These are phyloP conservation scores for Pseudomugil tenellus DNA, from an alignment of 2,797 vertebrate species.

Conservation along the genomic window DNA sequence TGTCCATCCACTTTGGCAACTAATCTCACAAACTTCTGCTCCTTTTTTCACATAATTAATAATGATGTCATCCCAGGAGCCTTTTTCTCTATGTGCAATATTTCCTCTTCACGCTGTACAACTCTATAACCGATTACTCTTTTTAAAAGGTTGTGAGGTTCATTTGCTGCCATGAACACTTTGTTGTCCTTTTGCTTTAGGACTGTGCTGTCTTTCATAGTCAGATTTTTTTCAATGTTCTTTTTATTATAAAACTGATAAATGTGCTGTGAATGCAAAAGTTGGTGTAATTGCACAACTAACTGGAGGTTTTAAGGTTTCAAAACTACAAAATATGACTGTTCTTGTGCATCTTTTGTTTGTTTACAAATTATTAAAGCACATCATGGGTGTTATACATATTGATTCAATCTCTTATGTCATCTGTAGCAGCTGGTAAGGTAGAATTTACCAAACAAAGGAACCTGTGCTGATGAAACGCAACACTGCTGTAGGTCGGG, in stretches of 20 bases:
- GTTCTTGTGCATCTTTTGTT: conserved; percentile 71
- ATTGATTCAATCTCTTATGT: neutral
- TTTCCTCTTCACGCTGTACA: conserved; percentile 58
- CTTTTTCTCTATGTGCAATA: conserved; percentile 76
- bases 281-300: conserved; percentile 60
- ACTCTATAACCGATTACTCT: conserved; percentile 50
- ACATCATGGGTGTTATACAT: conserved; percentile 62
- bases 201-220: conserved; percentile 50
- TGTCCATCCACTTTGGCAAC: conserved; percentile 18
- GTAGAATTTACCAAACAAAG: neutral
- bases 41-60: conserved; percentile 63
- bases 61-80: conserved; percentile 78
- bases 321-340: conserved; percentile 60
- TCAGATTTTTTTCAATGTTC: conserved; percentile 18
- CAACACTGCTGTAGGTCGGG: neutral
- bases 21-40: conserved; percentile 48
- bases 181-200: conserved; percentile 56
- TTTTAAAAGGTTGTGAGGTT: conserved; percentile 47
- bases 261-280: conserved; percentile 63
- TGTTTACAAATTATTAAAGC: conserved; percentile 72
- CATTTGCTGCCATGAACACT: conserved; percentile 53
- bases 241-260: conserved; percentile 31
- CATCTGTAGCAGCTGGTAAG: neutral
- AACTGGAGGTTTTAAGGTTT: conserved; percentile 67
- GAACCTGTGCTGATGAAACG: neutral